Percentiles rank a stretch among this genome's conserved stretches.
phyloP scores from a whole-genome alignment of 2,888 invertebrate genomes.

The Cephus rjabovi region DNA sequence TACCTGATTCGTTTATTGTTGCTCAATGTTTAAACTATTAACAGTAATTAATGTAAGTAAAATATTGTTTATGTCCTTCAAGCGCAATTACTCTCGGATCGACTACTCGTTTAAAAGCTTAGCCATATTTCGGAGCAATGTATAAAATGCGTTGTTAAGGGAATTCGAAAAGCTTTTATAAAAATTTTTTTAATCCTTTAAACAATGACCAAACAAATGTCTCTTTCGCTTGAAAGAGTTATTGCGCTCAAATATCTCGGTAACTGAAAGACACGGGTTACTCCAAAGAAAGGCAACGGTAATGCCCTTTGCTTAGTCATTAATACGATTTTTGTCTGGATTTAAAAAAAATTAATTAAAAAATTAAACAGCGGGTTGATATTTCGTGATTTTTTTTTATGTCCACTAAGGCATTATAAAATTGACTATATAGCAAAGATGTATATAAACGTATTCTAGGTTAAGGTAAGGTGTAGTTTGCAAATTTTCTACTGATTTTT shows the following conservation, averaged over 20 bases:
- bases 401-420: neutral
- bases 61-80: neutral
- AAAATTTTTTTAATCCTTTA: neutral
- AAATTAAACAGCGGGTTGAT: neutral
- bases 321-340: neutral
- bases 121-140: neutral
- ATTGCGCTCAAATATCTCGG: slow-evolving; percentile 28
- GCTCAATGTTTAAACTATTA: slow-evolving; percentile 2
- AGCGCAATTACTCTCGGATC: neutral
- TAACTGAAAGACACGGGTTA: slow-evolving; percentile 36
- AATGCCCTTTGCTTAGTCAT: slow-evolving; percentile 32
- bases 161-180: neutral
- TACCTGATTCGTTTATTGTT: slow-evolving; percentile 1
- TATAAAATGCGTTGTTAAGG: neutral
- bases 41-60: neutral
- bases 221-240: neutral
- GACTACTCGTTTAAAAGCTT: neutral
- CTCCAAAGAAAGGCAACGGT: slow-evolving; percentile 34
- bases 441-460: neutral
- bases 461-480: neutral
- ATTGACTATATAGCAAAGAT: neutral
- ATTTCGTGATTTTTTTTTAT: neutral
- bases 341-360: neutral
- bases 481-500: slow-evolving; percentile 7
- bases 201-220: neutral